Conservation (phyloP, 1,140 invertebrate species). For the Contarinia nasturtii region DNA sequence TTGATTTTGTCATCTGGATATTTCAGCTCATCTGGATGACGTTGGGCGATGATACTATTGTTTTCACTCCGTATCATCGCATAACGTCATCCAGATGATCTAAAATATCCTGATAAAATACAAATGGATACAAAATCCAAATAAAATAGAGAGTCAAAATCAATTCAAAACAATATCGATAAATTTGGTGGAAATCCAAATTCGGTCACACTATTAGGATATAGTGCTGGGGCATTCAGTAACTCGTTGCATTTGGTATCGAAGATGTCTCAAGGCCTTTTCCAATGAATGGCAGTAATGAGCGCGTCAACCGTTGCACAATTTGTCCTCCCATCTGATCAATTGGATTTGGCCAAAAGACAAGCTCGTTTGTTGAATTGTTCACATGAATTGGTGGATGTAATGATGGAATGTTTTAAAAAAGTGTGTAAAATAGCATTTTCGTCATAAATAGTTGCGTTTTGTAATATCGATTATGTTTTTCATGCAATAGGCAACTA, state of each 20-base stretch:
- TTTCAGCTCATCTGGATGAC: too few relatives aligned
- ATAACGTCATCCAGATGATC: too few relatives aligned
- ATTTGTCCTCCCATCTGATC: slow-evolving; percentile 29
- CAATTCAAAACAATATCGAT: too few relatives aligned
- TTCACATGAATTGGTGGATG: slow-evolving; percentile 30
- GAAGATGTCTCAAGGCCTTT: slow-evolving; percentile 41
- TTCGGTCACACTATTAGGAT: slow-evolving; percentile 45
- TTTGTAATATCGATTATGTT: too few relatives aligned
- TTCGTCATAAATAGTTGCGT: too few relatives aligned
- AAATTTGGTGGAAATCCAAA: slow-evolving; percentile 54
- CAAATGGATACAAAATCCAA: too few relatives aligned
- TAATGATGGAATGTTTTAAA: slow-evolving; percentile 41
- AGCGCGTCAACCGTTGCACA: slow-evolving; percentile 44
- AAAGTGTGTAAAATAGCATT: too few relatives aligned
- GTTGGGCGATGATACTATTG: too few relatives aligned
- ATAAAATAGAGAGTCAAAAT: too few relatives aligned
- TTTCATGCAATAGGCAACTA: too few relatives aligned
- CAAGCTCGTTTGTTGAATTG: slow-evolving; percentile 48
- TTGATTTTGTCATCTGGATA: too few relatives aligned
- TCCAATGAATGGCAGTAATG: slow-evolving; percentile 47
- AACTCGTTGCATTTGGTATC: slow-evolving; percentile 47
- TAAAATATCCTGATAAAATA: slow-evolving; percentile 45
- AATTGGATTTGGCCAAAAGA: slow-evolving; percentile 37
- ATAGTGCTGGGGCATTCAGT: slow-evolving; percentile 46
- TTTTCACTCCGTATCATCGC: too few relatives aligned